Conservation (phyloP, 2,113 vertebrate species). For the Antechinus stuartii region DNA sequence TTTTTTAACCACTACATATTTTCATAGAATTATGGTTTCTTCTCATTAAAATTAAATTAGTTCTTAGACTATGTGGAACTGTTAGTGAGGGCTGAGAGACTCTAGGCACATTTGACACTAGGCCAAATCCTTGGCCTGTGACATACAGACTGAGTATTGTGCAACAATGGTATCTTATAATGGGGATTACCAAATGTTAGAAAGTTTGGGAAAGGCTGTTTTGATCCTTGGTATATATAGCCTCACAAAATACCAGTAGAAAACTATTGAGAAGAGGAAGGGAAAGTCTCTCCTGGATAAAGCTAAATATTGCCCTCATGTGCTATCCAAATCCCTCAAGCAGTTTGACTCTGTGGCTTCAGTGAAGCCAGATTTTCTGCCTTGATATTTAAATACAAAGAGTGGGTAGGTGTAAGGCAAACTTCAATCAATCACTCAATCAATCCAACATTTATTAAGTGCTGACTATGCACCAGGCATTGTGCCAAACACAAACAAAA, state of each 20-base stretch:
- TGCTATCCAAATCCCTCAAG: background rate
- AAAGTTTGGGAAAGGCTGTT: background rate
- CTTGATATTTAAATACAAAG: background rate
- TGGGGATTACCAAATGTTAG: background rate
- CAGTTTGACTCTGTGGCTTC: rapidly evolving
- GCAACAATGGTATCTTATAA: background rate
- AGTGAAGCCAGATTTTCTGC: background rate
- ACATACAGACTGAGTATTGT: background rate
- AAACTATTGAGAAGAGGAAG: background rate
- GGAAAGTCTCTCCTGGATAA: rapidly evolving
- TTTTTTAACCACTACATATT: constrained; percentile 46
- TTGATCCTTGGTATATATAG: background rate
- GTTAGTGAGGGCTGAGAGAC: constrained; percentile 66
- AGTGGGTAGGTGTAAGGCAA: background rate
- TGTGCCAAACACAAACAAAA: background rate
- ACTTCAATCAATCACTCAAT: background rate
- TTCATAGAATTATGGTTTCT: constrained; percentile 69
- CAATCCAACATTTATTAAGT: background rate
- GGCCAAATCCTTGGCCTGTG: constrained; percentile 35
- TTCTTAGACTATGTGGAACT: constrained; percentile 55
- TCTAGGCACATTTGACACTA: constrained; percentile 15
- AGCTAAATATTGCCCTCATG: background rate
- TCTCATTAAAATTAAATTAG: constrained; percentile 71
- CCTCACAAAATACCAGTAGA: constrained; percentile 11
- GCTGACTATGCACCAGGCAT: background rate